phyloP scores from a whole-genome alignment of 2,797 vertebrate genomes.

The Mormyrops attenuatus region DNA sequence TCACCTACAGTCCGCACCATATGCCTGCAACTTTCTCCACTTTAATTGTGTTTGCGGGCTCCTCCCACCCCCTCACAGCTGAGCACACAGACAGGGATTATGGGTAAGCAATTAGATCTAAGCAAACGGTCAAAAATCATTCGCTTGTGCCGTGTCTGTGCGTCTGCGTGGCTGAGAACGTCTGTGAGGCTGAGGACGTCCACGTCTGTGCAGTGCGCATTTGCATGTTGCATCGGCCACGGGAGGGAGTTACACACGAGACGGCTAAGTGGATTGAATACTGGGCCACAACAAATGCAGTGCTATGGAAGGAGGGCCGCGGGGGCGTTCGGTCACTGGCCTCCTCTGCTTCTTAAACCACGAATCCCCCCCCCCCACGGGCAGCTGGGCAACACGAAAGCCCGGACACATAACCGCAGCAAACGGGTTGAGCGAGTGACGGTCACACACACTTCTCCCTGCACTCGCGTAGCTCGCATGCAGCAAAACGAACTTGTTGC shows the following conservation, averaged over 20 bases:
- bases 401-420: constrained; percentile 71
- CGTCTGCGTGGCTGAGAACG: neutral
- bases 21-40: neutral
- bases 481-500: neutral
- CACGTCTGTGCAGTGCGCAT: constrained; percentile 17
- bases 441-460: constrained; percentile 61
- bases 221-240: neutral
- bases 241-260: constrained; percentile 28
- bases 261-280: constrained; percentile 77
- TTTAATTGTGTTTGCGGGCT: neutral
- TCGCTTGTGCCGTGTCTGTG: neutral
- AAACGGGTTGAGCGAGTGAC: constrained; percentile 72
- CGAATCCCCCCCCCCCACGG: constrained; percentile 56
- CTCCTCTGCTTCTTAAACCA: constrained; percentile 73
- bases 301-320: constrained; percentile 57
- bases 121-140: constrained; percentile 5
- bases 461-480: constrained; percentile 26
- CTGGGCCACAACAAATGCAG: constrained; percentile 76
- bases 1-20: neutral
- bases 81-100: constrained; percentile 12
- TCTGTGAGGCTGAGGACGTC: neutral
- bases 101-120: constrained; percentile 8
- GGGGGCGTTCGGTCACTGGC: constrained; percentile 69
- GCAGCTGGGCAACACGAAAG: constrained; percentile 68
- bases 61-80: neutral